Evolutionary conservation across 2,113 vertebrate genomes (phyloP), one percentile per base, ranked within the genome.

Genomic region (Poeciliopsis prolifica): DNA sequence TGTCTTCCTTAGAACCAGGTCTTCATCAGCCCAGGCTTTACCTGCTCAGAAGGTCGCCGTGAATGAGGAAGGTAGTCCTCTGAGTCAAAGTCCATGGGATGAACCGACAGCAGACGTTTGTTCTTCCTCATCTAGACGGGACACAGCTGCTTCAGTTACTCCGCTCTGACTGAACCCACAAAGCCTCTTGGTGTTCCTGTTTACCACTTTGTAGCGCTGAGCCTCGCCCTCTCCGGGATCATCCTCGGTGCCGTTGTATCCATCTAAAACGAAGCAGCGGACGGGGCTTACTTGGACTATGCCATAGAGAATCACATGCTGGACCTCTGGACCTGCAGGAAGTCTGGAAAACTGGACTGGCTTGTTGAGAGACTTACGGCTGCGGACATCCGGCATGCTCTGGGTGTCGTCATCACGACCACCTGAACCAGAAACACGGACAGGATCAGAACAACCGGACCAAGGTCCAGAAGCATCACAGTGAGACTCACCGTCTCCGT

Each of bases 81-180:
- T 0, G 94, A 86, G 35, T 98, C 96, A 12, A 98, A 96, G 89
- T 98, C 97, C 88, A 94, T 80, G 1, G 94, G 95, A 13, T 96
- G 96, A 75, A 99, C 94, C 1, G 96, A 96, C 72, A 99, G 96
- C 79, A 98, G 95, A 35, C 96, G 96, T 88, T 96, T 97, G 58
- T 90, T 96, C 94, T 96, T 96, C 82, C 95, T 93, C 85, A 94
- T 94, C 95, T 95, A 75, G 29, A 17, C 33, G 26, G 3, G 31
- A 31, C 29, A 68, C 19, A 31, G 1, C 9, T 2, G 10, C n/a
- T 62, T 51, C 19, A 48, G 70, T 31, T 30, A 30, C 13, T 9
- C 0, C 22, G 4, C 1, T n/a, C 4, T 29, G 1, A 22, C 31
- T 3, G 10, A 3, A 42, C 8, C 9, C 28, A n/a, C 2, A 9